Evolutionary conservation across 2,888 invertebrate species (phyloP).

Genomic region (Troides aeacus): DNA sequence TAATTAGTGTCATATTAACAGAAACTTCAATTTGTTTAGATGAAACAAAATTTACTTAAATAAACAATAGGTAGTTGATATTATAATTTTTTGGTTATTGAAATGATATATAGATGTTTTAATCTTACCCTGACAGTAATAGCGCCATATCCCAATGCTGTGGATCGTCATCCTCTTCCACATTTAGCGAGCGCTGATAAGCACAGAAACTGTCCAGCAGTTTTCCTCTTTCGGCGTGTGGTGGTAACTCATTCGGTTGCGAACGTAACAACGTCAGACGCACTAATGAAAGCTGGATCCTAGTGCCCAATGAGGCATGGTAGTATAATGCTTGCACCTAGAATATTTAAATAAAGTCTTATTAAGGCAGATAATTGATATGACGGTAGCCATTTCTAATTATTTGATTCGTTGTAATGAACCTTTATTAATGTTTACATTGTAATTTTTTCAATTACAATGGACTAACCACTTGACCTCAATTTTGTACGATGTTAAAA

Average conservation of each 20-base stretch:
- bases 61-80: too few relatives aligned
- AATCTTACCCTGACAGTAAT: constrained; percentile 84
- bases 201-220: constrained; percentile 88
- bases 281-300: constrained; percentile 84
- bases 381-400: neutral
- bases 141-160: constrained; percentile 91
- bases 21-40: too few relatives aligned
- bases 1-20: too few relatives aligned
- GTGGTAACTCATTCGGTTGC: constrained; percentile 82
- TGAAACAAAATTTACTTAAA: too few relatives aligned
- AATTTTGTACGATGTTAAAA: too few relatives aligned
- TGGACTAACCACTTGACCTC: too few relatives aligned
- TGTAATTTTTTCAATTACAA: neutral
- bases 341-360: constrained; percentile 6
- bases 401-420: neutral
- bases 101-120: neutral
- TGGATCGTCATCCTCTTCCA: constrained; percentile 83
- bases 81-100: neutral
- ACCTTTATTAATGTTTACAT: neutral
- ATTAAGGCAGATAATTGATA: neutral
- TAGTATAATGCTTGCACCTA: constrained; percentile 90
- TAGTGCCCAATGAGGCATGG: constrained; percentile 84
- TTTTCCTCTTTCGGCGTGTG: constrained; percentile 82
- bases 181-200: constrained; percentile 84
- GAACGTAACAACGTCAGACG: constrained; percentile 84